Percentiles rank a stretch among this genome's conserved stretches.
These are phyloP conservation scores for Dasysyrphus albostriatus DNA, from an alignment of 2,888 invertebrate species.

Conservation along the genomic window DNA sequence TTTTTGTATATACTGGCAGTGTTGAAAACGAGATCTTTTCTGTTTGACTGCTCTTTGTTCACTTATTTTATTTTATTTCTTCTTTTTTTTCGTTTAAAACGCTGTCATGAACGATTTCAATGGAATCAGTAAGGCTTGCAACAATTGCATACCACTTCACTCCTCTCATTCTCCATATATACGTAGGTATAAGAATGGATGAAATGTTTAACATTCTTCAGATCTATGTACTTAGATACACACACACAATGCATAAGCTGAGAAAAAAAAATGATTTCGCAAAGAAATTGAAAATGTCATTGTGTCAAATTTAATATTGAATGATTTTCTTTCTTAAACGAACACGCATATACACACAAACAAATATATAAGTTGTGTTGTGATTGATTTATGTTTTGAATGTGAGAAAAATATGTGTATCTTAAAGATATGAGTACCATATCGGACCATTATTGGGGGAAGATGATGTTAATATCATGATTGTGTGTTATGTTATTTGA, in stretches of 20 bases:
- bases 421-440: not conserved
- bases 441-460: not conserved
- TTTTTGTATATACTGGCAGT: not conserved
- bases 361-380: slow-evolving; percentile 11
- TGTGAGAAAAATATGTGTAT: not conserved
- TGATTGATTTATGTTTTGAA: slow-evolving; percentile 26
- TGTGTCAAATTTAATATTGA: slow-evolving; percentile 50
- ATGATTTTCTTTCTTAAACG: slow-evolving; percentile 1
- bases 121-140: slow-evolving; percentile 30
- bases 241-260: slow-evolving; percentile 30
- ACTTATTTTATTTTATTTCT: slow-evolving; percentile 15
- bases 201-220: slow-evolving; percentile 32
- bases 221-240: slow-evolving; percentile 1
- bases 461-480: not conserved
- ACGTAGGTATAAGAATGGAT: not conserved
- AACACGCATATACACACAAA: not conserved
- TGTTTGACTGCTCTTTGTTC: slow-evolving; percentile 24
- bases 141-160: slow-evolving; percentile 16
- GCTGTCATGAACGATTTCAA: slow-evolving; percentile 41
- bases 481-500: not conserved
- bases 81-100: slow-evolving; percentile 19
- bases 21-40: slow-evolving; percentile 26
- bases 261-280: slow-evolving; percentile 29
- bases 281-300: slow-evolving; percentile 66
- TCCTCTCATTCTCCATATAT: not conserved